Evolutionary conservation across 2,113 vertebrate species (phyloP).

Genomic region (Lontra canadensis): DNA sequence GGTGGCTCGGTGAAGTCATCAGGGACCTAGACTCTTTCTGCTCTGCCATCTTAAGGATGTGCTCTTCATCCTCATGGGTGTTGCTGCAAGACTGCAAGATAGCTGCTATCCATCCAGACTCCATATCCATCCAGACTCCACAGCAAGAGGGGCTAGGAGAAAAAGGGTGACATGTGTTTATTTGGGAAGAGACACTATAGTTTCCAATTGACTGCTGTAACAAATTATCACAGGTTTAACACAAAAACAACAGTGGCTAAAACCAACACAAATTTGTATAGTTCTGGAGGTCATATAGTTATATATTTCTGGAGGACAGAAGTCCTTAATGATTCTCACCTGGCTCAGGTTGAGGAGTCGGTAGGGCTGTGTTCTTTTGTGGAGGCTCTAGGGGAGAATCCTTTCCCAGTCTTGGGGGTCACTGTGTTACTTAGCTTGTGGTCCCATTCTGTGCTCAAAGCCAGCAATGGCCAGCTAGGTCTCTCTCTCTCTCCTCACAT

Average conservation of each 20-base stretch:
- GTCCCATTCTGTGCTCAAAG: neutral
- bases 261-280: neutral
- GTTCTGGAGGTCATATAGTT: neutral
- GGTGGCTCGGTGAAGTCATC: neutral
- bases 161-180: neutral
- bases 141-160: neutral
- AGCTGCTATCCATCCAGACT: neutral
- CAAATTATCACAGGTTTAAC: neutral
- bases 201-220: neutral
- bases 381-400: neutral
- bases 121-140: neutral
- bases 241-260: neutral
- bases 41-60: neutral
- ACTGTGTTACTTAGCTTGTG: neutral
- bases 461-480: fast-evolving
- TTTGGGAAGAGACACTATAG: neutral
- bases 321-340: neutral
- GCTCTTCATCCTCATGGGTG: neutral
- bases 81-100: neutral
- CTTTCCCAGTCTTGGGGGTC: neutral
- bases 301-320: neutral
- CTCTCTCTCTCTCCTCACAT: neutral
- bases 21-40: neutral
- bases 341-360: fast-evolving
- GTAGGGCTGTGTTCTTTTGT: neutral